Percentiles rank a stretch among this genome's conserved stretches.
Evolutionary conservation across 35 echinoderm and acorn worm genomes (phyloP).

Genomic region (Heliocidaris tuberculata): DNA sequence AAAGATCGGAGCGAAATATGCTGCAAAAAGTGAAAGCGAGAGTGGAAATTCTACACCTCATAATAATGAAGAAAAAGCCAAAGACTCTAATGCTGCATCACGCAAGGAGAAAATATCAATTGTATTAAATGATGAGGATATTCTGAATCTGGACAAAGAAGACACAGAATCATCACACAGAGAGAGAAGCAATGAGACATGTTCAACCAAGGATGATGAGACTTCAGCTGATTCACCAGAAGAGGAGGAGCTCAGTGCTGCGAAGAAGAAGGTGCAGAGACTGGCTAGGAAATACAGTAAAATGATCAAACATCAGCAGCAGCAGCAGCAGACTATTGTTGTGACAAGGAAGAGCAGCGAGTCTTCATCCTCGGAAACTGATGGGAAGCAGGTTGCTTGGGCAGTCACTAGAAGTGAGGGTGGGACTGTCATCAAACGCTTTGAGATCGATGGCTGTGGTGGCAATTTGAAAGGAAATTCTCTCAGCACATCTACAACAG

Average conservation of each 20-base stretch:
- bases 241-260: slow-evolving; percentile 32
- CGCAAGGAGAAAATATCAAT: slow-evolving; percentile 23
- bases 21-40: slow-evolving; percentile 38
- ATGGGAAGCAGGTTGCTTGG: slow-evolving; percentile 46
- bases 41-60: slow-evolving; percentile 31
- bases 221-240: slow-evolving; percentile 25
- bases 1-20: slow-evolving; percentile 71
- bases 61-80: background rate
- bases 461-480: background rate
- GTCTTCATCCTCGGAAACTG: background rate
- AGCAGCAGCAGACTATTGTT: slow-evolving; percentile 22
- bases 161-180: slow-evolving; percentile 49
- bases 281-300: slow-evolving; percentile 82
- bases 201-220: slow-evolving; percentile 37
- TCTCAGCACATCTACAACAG: background rate
- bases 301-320: slow-evolving; percentile 66
- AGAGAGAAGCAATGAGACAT: background rate
- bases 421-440: slow-evolving; percentile 30
- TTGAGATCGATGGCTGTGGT: slow-evolving; percentile 24
- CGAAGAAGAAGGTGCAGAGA: slow-evolving; percentile 39
- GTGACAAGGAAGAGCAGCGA: slow-evolving; percentile 34
- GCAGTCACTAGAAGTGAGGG: background rate
- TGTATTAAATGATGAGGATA: slow-evolving; percentile 8
- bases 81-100: slow-evolving; percentile 19
- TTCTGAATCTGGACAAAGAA: slow-evolving; percentile 20